These are phyloP conservation scores for Corythornis vintsioides DNA, from an alignment of 2,113 vertebrate genomes.

Conservation along the genomic window DNA sequence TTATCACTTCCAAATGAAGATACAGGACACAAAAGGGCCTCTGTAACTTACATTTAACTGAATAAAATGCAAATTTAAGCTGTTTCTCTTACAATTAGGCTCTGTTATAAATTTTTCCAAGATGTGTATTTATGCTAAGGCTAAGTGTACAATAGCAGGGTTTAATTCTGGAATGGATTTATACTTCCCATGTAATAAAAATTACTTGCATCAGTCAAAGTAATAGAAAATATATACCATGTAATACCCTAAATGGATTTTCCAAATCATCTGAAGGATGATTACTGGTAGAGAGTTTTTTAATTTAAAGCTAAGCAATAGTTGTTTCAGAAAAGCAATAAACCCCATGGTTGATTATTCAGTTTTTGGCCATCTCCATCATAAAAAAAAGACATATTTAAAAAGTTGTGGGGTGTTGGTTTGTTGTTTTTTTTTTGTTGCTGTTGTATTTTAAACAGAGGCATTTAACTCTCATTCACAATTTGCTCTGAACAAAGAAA, in stretches of 20 bases:
- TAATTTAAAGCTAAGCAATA: background rate
- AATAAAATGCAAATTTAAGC: background rate
- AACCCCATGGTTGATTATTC: background rate
- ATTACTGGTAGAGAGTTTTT: background rate
- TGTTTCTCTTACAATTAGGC: background rate
- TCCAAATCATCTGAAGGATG: background rate
- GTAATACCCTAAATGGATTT: background rate
- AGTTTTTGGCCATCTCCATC: constrained; percentile 14
- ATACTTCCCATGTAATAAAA: background rate
- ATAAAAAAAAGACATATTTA: constrained; percentile 16
- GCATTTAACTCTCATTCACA: constrained; percentile 19
- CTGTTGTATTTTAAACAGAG: constrained; percentile 1
- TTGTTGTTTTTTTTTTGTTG: background rate
- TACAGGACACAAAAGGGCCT: background rate
- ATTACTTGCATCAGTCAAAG: background rate
- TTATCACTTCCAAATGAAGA: background rate
- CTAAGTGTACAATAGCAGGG: background rate
- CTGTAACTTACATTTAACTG: background rate
- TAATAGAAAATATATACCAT: background rate
- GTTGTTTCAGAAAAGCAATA: constrained; percentile 3
- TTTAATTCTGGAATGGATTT: background rate
- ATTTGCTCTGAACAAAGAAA: background rate
- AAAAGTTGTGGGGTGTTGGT: background rate
- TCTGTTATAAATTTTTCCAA: background rate
- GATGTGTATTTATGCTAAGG: background rate